phyloP scores from a whole-genome alignment of 2,113 vertebrate species.

The Cygnus atratus region DNA sequence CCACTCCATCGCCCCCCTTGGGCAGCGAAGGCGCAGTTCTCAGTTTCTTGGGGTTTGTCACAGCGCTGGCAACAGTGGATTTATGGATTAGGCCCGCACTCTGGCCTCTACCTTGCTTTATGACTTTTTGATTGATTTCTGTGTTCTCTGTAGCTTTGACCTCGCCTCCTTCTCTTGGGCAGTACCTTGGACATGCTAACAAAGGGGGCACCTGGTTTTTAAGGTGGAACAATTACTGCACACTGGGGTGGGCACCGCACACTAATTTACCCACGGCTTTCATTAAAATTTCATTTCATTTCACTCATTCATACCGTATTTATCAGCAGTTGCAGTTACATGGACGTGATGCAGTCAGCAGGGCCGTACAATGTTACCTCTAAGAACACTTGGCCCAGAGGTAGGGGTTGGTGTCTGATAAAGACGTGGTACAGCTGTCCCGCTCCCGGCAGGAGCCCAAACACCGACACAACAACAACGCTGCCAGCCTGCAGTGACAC shows the following conservation, averaged over 20 bases:
- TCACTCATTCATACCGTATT: neutral
- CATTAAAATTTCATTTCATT: neutral
- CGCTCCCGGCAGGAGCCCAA: neutral
- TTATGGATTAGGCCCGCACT: neutral
- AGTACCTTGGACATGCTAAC: neutral
- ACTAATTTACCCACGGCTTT: neutral
- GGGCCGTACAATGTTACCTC: neutral
- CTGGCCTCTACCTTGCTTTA: neutral
- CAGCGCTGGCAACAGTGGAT: neutral
- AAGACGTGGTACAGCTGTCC: neutral
- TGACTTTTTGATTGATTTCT: neutral
- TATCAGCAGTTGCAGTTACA: neutral
- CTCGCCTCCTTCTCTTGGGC: neutral
- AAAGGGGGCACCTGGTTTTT: neutral
- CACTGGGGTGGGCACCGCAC: neutral
- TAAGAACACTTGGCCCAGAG: neutral
- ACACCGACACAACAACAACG: neutral
- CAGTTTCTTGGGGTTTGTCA: neutral
- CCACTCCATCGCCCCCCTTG: rapidly evolving
- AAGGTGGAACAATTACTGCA: neutral
- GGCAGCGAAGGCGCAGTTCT: neutral
- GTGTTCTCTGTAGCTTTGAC: neutral
- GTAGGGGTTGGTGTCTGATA: neutral
- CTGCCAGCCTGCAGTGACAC: neutral
- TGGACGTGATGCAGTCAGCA: neutral